Percentiles rank a stretch among this genome's conserved stretches.
Evolutionary conservation across 2,113 vertebrate species (phyloP).

Genomic region (Pelmatolapia mariae): DNA sequence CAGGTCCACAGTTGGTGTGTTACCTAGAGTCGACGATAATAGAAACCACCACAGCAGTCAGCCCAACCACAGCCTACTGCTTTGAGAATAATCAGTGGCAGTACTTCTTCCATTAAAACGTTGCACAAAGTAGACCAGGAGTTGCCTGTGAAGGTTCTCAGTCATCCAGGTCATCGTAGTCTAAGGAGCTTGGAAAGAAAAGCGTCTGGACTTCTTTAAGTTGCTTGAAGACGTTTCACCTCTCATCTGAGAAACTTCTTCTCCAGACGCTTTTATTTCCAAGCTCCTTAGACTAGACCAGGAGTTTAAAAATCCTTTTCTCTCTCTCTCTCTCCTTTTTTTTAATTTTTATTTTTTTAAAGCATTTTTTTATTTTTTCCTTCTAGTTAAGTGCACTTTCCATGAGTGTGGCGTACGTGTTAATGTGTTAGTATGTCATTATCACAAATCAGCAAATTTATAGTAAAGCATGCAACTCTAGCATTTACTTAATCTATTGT

Average conservation of each 20-base stretch:
- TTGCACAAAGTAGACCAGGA: not conserved
- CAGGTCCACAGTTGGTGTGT: not conserved
- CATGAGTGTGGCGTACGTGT: not conserved
- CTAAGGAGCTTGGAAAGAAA: not conserved
- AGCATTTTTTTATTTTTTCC: not conserved
- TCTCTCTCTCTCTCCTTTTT: rapidly evolving
- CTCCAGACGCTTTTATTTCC: not conserved
- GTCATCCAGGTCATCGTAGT: not conserved
- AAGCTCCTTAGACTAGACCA: not conserved
- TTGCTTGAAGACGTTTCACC: not conserved
- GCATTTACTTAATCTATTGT: not conserved
- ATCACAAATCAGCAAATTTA: not conserved
- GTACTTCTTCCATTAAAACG: not conserved
- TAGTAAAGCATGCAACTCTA: not conserved
- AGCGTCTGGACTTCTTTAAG: not conserved
- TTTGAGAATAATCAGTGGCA: not conserved
- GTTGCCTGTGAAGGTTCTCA: not conserved
- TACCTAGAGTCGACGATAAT: not conserved
- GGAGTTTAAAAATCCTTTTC: not conserved
- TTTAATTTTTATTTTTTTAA: no score
- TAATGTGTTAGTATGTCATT: not conserved
- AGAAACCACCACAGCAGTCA: not conserved
- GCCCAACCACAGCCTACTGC: not conserved
- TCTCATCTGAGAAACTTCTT: no score
- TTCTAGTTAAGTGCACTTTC: not conserved